These are phyloP conservation scores for Vannuccia rotundouncinata DNA, from an alignment of 2,888 invertebrate species.

Conservation along the genomic window DNA sequence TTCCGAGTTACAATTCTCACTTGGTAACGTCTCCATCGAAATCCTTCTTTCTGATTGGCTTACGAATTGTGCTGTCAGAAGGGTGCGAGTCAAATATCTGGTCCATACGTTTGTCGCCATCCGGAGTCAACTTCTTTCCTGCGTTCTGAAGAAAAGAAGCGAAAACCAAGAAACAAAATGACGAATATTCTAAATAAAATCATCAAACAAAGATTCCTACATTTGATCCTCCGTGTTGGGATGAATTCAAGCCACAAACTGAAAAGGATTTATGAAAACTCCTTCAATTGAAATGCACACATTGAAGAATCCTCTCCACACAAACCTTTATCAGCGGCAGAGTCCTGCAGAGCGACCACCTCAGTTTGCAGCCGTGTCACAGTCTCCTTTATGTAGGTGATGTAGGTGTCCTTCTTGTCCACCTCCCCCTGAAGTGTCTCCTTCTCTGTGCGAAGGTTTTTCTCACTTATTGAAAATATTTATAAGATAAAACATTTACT, in stretches of 20 bases:
- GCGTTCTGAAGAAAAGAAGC: neutral
- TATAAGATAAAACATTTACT: too few species aligned
- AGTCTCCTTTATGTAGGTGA: constrained; percentile 5
- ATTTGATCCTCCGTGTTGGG: too few species aligned
- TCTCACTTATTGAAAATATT: too few species aligned
- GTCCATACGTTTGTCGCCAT: neutral
- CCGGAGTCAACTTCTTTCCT: neutral
- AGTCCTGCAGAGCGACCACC: neutral
- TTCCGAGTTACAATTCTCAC: too few species aligned
- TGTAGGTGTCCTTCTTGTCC: constrained; percentile 1
- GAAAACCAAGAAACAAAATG: too few species aligned
- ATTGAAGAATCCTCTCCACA: too few species aligned
- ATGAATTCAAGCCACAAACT: too few species aligned
- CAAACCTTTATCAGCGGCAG: neutral
- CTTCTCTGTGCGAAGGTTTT: neutral
- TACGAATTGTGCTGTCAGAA: neutral
- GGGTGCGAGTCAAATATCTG: neutral
- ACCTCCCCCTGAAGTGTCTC: neutral
- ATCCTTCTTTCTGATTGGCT: neutral
- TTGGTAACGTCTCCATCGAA: neutral
- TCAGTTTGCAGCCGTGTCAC: neutral
- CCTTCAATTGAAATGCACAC: too few species aligned
- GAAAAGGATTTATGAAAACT: too few species aligned
- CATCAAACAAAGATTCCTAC: too few species aligned
- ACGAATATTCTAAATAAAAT: too few species aligned